Percentiles rank a stretch among this genome's conserved stretches.
Evolutionary conservation across 2,113 vertebrate genomes (phyloP).

Genomic region (Hypocryptadius cinnamomeus): DNA sequence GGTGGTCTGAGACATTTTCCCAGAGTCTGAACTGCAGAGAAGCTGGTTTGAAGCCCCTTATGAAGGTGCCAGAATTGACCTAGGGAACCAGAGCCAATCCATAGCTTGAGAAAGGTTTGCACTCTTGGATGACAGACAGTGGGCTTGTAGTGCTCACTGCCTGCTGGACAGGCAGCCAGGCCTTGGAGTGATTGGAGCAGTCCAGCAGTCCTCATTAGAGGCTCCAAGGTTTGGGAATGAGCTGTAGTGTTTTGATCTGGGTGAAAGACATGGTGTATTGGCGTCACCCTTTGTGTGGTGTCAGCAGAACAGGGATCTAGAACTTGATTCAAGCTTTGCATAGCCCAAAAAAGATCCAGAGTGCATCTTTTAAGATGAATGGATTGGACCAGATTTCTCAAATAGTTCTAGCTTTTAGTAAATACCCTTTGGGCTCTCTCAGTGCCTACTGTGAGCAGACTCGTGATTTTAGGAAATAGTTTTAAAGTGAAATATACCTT

Average conservation of each 20-base stretch:
- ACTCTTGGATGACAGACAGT: too few relatives aligned
- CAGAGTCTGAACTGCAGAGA: background rate
- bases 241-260: background rate
- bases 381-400: background rate
- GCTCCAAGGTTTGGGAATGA: background rate
- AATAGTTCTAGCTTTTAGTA: background rate
- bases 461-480: background rate
- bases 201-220: background rate
- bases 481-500: background rate
- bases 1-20: background rate
- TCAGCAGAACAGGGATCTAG: background rate
- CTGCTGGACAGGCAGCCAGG: background rate
- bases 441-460: background rate
- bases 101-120: background rate
- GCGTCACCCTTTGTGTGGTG: background rate
- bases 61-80: background rate
- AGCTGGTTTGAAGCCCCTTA: background rate
- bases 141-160: background rate
- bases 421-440: background rate
- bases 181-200: too few relatives aligned
- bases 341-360: background rate
- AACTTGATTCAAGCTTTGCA: background rate
- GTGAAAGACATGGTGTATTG: background rate
- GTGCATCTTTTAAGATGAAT: background rate
- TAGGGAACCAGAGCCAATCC: background rate